Evolutionary conservation across 2,797 vertebrate species (phyloP).

Genomic region (Yasuhikotakia modesta): DNA sequence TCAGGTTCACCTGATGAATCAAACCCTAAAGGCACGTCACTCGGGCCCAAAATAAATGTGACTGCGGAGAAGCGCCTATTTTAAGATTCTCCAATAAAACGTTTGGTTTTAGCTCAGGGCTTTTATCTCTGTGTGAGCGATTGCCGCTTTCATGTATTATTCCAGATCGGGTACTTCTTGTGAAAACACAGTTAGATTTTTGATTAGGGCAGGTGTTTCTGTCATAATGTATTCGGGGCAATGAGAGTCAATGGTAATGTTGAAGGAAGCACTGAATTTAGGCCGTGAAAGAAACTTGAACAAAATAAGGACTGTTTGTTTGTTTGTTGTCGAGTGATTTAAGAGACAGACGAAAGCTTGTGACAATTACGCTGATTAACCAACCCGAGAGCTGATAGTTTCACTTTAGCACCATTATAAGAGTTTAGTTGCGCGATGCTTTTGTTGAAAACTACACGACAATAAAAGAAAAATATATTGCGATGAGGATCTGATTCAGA

Average conservation of each 20-base stretch:
- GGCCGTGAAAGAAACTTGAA: background rate
- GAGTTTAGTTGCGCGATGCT: conserved; percentile 15
- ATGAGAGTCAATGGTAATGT: conserved; percentile 22
- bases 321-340: conserved; percentile 20
- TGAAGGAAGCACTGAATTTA: conserved; percentile 50
- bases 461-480: conserved; percentile 52
- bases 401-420: conserved; percentile 58
- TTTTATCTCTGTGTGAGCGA: conserved; percentile 45
- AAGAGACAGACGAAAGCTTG: conserved; percentile 9
- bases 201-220: conserved; percentile 41
- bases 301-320: background rate
- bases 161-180: conserved; percentile 40
- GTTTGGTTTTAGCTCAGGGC: conserved; percentile 18
- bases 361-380: conserved; percentile 32
- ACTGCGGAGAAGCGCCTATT: conserved; percentile 34
- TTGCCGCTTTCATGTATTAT: conserved; percentile 47
- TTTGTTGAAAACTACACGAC: conserved; percentile 19
- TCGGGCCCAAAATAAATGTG: conserved; percentile 50
- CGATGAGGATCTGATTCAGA: conserved; percentile 39
- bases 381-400: conserved; percentile 15
- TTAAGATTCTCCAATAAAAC: conserved; percentile 31
- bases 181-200: conserved; percentile 39
- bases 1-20: conserved; percentile 26
- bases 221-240: background rate
- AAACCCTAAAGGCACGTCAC: conserved; percentile 28